A percentile compares a stretch with the other conserved stretches of the same genome.
Evolutionary conservation across 2,888 invertebrate genomes (phyloP).

Genomic region (Tetheella fluctuosa): DNA sequence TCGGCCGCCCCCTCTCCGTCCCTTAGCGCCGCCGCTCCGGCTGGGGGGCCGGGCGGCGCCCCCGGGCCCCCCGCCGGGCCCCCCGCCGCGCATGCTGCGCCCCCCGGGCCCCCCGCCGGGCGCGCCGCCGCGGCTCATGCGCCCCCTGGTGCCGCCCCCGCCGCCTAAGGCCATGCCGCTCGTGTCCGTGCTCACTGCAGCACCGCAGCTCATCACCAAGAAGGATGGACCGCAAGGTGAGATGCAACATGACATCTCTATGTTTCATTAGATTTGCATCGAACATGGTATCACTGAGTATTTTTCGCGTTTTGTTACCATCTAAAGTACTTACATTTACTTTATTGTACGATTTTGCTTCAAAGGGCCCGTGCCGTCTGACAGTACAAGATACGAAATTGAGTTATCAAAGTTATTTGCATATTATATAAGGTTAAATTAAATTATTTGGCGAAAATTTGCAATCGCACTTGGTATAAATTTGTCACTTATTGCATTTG

Average conservation of each 20-base stretch:
- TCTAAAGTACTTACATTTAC: too few species aligned
- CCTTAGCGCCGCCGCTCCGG: constrained; percentile 74
- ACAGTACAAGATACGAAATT: too few species aligned
- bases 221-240: constrained; percentile 85
- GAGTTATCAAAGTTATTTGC: too few species aligned
- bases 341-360: too few species aligned
- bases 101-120: constrained; percentile 87
- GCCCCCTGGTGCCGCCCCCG: constrained; percentile 80
- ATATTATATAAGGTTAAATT: too few species aligned
- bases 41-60: constrained; percentile 29
- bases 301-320: too few species aligned
- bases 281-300: too few species aligned
- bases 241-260: background rate
- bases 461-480: too few species aligned
- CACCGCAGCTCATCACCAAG: constrained; percentile 91
- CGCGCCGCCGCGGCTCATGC: constrained; percentile 86
- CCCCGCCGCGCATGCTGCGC: constrained; percentile 66
- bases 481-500: too few species aligned
- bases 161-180: constrained; percentile 63
- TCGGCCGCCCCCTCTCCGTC: constrained; percentile 45
- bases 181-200: constrained; percentile 91
- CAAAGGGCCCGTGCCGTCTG: too few species aligned
- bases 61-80: constrained; percentile 86
- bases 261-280: too few species aligned
- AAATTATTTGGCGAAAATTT: too few species aligned